These are phyloP conservation scores for Clarias batrachus DNA, from an alignment of 2,113 vertebrate species.

Conservation along the genomic window DNA sequence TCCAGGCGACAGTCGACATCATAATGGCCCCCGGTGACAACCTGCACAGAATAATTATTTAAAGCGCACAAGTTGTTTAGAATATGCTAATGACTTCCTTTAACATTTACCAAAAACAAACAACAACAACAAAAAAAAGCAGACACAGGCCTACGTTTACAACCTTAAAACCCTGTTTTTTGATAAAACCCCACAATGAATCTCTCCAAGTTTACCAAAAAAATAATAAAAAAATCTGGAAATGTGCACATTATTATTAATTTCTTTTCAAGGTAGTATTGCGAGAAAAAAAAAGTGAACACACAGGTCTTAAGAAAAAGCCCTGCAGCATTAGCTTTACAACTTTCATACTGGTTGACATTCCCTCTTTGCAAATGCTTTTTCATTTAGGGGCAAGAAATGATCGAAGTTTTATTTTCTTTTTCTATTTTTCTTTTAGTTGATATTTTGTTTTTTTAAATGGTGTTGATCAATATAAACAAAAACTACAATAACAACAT, in stretches of 20 bases:
- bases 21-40: constrained; percentile 97
- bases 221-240: neutral
- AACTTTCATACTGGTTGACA: neutral
- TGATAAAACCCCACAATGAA: neutral
- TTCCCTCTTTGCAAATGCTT: neutral
- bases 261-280: neutral
- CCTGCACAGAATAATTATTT: constrained; percentile 67
- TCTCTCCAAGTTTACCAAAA: neutral
- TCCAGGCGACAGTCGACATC: constrained; percentile 96
- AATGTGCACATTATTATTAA: neutral
- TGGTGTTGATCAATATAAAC: neutral
- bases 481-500: neutral
- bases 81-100: neutral
- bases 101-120: neutral
- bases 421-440: too few species aligned
- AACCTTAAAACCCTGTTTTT: neutral
- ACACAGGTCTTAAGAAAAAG: neutral
- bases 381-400: neutral
- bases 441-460: neutral
- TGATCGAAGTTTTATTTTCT: neutral
- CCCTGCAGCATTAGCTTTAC: neutral
- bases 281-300: neutral
- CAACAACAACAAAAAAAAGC: too few species aligned
- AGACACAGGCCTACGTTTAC: neutral
- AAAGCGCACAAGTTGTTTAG: neutral